Conservation (phyloP, 2,888 invertebrate species). For the Drosophila fungiperda region DNA sequence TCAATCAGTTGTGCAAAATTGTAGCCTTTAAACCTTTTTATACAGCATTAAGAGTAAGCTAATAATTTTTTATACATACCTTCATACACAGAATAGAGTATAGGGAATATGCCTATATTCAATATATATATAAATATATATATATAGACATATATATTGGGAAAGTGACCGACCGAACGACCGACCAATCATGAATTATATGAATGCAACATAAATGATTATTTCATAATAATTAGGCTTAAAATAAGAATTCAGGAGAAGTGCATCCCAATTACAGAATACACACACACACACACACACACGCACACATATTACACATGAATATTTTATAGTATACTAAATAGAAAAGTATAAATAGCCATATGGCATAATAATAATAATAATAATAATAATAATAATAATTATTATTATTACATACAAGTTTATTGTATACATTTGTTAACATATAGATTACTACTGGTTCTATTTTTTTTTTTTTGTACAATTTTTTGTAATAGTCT, state of each 20-base stretch:
- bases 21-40: constrained; percentile 41
- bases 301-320: constrained; percentile 6
- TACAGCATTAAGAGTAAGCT: constrained; percentile 48
- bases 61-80: constrained; percentile 36
- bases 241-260: constrained; percentile 11
- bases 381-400: constrained; percentile 8
- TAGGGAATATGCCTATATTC: constrained; percentile 9
- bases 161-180: constrained; percentile 82
- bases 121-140: constrained; percentile 17
- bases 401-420: constrained; percentile 13
- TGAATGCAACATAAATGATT: constrained; percentile 23
- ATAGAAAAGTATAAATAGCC: neutral
- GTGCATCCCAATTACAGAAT: constrained; percentile 14
- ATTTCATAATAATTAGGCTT: constrained; percentile 26
- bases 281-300: neutral
- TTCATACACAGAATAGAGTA: constrained; percentile 16
- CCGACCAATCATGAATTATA: constrained; percentile 71
- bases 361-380: constrained; percentile 9
- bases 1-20: constrained; percentile 49
- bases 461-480: constrained; percentile 38
- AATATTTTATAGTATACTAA: constrained; percentile 7
- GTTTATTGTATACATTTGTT: constrained; percentile 46
- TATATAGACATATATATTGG: constrained; percentile 10
- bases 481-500: constrained; percentile 16
- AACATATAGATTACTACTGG: constrained; percentile 35